Base-by-base conservation (phyloP, 23 tunicate genomes). In the Botrylloides violaceus region DNA sequence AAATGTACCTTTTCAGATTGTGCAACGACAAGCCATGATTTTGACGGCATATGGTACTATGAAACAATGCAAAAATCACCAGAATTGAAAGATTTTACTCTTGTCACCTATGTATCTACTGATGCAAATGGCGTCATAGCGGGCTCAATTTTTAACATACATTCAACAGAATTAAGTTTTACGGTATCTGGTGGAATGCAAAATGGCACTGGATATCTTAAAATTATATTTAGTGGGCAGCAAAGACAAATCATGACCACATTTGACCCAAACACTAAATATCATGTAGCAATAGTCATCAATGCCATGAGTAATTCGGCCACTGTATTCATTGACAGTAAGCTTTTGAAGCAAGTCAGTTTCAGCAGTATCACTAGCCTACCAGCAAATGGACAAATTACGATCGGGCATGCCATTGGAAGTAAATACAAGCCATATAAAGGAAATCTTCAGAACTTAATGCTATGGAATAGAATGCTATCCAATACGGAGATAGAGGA, bases 401-500 rank as follows among this genome's bases (percentile, higher is more conserved):
- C 70, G 3, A 31, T 63, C 35, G 70, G 70, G 3, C 23, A 9
- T 23, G 29, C 20, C 3, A 63, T 15, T 4, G n/a, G 29, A 7
- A 28, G 29, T 29, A 63, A 63, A 63, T 63, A 31, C n/a, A 31
- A 22, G 33, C 32, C 29, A 34, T 63, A 63, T 33, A 29, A 28
- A 63, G 70, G 70, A 3, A 29, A 33, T 21, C 26, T 63, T 29
- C 70, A 34, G 20, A 63, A 63, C 33, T 29, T 63, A 4, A 63
- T 63, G 70, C 26, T 63, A 33, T 63, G 70, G 70, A 33, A 63
- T 9, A 25, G 70, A 63, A 33, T 22, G 26, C 33, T 63, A 4
- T 3, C 70, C 4, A 33, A 63, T 25, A 23, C 4, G 4, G 70
- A 63, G 9, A 31, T 63, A 3, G 18, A 27, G 4, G 33, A 63